Percentiles rank a stretch among this genome's conserved stretches.
These are phyloP conservation scores for Acholoe squamosa DNA, from an alignment of 2,888 invertebrate genomes.

Conservation along the genomic window DNA sequence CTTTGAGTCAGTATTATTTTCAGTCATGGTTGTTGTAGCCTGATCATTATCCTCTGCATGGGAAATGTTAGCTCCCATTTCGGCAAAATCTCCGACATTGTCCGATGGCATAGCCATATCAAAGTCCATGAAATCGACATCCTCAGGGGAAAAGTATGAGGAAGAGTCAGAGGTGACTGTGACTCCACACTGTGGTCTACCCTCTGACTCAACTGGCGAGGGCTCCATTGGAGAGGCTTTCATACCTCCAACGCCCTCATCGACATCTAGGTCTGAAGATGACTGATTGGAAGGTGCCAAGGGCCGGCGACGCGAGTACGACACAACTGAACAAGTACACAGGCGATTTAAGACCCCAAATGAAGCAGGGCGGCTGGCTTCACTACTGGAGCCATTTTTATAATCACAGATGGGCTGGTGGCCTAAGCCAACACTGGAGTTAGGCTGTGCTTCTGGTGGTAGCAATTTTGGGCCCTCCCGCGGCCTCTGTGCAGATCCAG, in stretches of 20 bases:
- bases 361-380: conserved; percentile 6
- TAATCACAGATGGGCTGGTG: conserved; percentile 36
- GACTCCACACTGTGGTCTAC: conserved; percentile 15
- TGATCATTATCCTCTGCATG: background rate
- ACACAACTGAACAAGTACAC: conserved; percentile 45
- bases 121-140: conserved; percentile 51
- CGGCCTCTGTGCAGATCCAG: background rate
- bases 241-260: conserved; percentile 53
- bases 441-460: background rate
- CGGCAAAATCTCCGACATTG: background rate
- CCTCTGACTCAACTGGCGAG: conserved; percentile 30
- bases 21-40: background rate
- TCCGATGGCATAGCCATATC: conserved; percentile 56
- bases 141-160: conserved; percentile 48
- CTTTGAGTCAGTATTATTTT: too few relatives aligned
- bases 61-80: background rate
- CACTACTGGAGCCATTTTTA: background rate
- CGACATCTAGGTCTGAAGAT: background rate
- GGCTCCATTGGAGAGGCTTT: conserved; percentile 27
- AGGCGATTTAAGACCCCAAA: conserved; percentile 28
- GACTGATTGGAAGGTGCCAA: conserved; percentile 27
- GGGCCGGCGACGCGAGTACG: conserved; percentile 7
- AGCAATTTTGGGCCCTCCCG: conserved; percentile 17
- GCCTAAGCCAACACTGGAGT: background rate
- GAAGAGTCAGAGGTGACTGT: conserved; percentile 55